These are phyloP conservation scores for Pyrochroa serraticornis DNA, from an alignment of 2,888 invertebrate species.

Conservation along the genomic window DNA sequence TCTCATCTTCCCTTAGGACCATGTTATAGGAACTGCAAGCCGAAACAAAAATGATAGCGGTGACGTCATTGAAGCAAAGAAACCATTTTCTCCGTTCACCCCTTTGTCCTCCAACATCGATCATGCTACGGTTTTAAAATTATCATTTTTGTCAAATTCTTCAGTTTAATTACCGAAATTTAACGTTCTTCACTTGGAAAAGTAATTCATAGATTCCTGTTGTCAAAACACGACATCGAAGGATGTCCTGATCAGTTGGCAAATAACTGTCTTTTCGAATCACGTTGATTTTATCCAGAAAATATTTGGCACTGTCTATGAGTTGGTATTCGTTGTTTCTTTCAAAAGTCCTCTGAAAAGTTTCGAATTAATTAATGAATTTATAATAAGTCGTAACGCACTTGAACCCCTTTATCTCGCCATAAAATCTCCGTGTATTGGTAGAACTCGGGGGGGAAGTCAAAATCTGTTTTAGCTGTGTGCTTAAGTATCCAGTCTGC, in stretches of 20 bases:
- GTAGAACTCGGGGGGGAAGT: conserved; percentile 93
- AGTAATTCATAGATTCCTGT: conserved; percentile 98
- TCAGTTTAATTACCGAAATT: conserved; percentile 33
- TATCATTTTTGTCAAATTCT: not conserved
- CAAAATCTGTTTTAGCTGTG: conserved; percentile 83
- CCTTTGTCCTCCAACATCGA: conserved; percentile 97
- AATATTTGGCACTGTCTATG: conserved; percentile 99
- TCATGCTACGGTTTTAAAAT: conserved; percentile 73
- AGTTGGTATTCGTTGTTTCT: conserved; percentile 98
- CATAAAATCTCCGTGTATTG: conserved; percentile 93
- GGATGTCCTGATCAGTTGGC: conserved; percentile 96
- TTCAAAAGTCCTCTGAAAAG: conserved; percentile 72
- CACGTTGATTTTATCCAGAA: conserved; percentile 93
- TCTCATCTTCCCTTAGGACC: conserved; percentile 96
- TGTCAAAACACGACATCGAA: conserved; percentile 97
- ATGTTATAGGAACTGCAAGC: conserved; percentile 98
- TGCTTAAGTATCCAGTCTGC: conserved; percentile 95
- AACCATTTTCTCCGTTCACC: conserved; percentile 99
- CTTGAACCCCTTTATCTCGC: conserved; percentile 91
- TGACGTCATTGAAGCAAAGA: conserved; percentile 99
- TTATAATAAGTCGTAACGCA: conserved; percentile 4
- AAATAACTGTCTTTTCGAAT: conserved; percentile 93
- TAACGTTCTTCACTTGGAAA: conserved; percentile 76
- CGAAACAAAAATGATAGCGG: conserved; percentile 98
- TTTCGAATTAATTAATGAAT: not conserved